Evolutionary conservation across 2,888 invertebrate genomes (phyloP).

Genomic region (Malthinus flaveolus): DNA sequence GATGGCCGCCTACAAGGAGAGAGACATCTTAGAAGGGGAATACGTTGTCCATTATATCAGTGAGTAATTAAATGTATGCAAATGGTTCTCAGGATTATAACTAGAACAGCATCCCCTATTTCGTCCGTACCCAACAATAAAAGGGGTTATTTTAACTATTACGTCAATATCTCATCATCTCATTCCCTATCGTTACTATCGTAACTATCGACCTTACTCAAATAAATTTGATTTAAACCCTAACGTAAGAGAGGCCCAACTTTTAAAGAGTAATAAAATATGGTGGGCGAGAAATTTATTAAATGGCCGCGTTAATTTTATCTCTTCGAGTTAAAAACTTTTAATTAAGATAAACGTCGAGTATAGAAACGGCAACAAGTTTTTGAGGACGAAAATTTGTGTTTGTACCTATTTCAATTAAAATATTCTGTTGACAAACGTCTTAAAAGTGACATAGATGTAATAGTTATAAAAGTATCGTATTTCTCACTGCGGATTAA

Average conservation of each 20-base stretch:
- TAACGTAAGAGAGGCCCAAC: no score
- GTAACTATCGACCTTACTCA: slow-evolving; percentile 14
- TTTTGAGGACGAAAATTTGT: neutral
- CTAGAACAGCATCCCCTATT: slow-evolving; percentile 30
- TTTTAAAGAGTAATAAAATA: neutral
- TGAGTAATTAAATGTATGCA: slow-evolving; percentile 45
- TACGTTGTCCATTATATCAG: slow-evolving; percentile 32
- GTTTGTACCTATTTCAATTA: neutral
- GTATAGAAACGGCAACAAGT: neutral
- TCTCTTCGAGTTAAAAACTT: no score
- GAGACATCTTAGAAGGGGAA: slow-evolving; percentile 32
- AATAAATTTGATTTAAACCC: no score
- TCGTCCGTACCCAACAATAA: slow-evolving; percentile 22
- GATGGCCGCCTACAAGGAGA: slow-evolving; percentile 30
- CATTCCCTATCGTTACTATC: slow-evolving; percentile 16
- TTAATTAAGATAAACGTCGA: no score
- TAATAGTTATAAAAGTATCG: slow-evolving; percentile 32
- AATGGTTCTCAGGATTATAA: slow-evolving; percentile 41
- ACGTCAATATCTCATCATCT: slow-evolving; percentile 17
- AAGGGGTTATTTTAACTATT: slow-evolving; percentile 12
- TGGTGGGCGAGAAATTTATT: neutral
- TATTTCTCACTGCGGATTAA: slow-evolving; percentile 39
- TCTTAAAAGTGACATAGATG: neutral
- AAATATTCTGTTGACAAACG: neutral
- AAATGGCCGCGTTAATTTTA: neutral